Evolutionary conservation across 2,888 invertebrate species (phyloP), one percentile per base, ranked within the genome.

Genomic region (Ptychoptera contaminata): DNA sequence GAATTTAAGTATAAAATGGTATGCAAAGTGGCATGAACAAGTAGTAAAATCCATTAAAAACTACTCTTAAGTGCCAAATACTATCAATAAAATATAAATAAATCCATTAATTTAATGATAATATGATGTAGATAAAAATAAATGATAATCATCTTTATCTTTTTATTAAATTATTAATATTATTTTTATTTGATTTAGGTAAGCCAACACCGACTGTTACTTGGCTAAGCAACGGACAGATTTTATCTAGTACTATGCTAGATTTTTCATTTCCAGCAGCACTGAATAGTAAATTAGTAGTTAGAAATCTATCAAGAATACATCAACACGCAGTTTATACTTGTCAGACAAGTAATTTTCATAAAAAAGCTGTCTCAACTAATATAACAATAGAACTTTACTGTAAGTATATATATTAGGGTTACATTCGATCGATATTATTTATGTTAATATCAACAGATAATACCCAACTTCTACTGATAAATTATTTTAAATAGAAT

Each of bases 301-400:
- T 78, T 47, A 67, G 65, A 48, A 69, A 72, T 53, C 70, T 85
- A 54, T 72, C 76, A 55, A 70, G 84, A 54, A 70, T 74, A 49
- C 81, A 84, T 67, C 76, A 82, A 52, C 78, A 80, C 63, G 78
- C 81, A 47, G 71, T 74, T 51, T 82, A 79, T 67, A 79, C 79
- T 48, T 85, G 85, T 62, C 79, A 82, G 63, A 84, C 84, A 29
- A 76, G 78, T 54, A 85, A 84, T 58, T 66, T 66, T 50, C 64
- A 63, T 54, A 66, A 65, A 56, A 65, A 64, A 58, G 81, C 81
- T 42, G 73, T 79, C 44, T 72, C 77, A 29, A 73, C 79, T 34
- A 76, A 76, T 49, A 75, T 82, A 47, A 76, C 77, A 53, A 75
- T 85, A 53, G 81, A 83, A 62, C 76, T 85, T 67, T 75, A 81